Percentiles rank a stretch among this genome's conserved stretches.
These are phyloP conservation scores for Apamea anceps DNA, from an alignment of 2,888 invertebrate genomes.

Conservation along the genomic window DNA sequence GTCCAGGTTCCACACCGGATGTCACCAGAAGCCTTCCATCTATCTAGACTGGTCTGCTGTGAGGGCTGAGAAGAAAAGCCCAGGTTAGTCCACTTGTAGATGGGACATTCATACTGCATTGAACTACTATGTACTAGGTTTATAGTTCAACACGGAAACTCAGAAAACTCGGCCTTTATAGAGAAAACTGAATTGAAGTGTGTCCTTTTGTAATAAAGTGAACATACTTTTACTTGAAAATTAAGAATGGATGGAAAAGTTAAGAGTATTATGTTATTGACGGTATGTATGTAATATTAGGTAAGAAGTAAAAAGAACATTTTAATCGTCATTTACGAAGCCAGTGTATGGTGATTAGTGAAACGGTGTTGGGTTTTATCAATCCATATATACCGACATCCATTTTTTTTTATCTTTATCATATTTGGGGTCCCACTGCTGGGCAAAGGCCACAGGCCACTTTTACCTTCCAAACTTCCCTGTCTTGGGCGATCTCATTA, in stretches of 20 bases:
- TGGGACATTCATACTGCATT: background rate
- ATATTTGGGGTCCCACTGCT: too few relatives aligned
- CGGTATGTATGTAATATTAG: background rate
- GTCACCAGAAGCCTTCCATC: constrained; percentile 60
- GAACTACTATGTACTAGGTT: background rate
- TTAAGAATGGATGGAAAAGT: background rate
- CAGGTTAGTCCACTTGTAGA: constrained; percentile 33
- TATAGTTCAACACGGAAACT: too few relatives aligned
- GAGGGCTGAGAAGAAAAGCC: constrained; percentile 49
- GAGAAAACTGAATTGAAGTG: background rate
- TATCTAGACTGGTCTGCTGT: constrained; percentile 64
- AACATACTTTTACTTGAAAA: background rate
- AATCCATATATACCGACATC: background rate
- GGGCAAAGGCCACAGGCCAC: too few relatives aligned
- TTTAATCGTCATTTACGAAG: background rate
- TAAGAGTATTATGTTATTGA: background rate
- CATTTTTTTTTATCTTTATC: too few relatives aligned
- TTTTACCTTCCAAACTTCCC: too few relatives aligned
- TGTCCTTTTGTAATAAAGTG: background rate
- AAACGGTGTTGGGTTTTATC: background rate
- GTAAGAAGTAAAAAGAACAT: background rate
- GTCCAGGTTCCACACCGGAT: constrained; percentile 73
- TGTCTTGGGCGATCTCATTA: too few relatives aligned
- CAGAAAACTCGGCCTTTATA: background rate
- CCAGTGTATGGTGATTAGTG: background rate